Conservation (phyloP, 2,888 invertebrate species). For the Rhaphigaster nebulosa region DNA sequence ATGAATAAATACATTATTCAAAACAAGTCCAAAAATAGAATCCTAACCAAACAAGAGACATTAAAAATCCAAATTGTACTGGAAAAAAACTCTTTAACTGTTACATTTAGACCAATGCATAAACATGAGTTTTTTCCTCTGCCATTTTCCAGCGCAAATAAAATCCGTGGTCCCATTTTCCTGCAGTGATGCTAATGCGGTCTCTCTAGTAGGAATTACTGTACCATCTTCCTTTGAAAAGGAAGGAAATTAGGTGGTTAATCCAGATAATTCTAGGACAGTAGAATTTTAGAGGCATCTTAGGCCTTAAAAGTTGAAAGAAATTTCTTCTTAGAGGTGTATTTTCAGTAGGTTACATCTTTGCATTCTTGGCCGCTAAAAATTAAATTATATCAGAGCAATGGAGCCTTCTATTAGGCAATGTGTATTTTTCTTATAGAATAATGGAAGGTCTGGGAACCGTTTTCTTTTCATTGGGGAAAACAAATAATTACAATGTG, state of each 20-base stretch:
- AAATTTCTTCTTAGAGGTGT: neutral
- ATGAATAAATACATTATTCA: neutral
- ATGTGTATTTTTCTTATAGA: no score
- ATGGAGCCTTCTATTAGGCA: no score
- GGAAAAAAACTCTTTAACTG: neutral
- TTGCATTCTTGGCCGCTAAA: neutral
- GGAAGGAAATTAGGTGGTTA: neutral
- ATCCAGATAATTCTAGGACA: neutral
- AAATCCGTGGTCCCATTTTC: constrained; percentile 13
- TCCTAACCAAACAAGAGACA: neutral
- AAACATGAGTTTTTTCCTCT: constrained; percentile 41
- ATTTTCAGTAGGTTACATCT: neutral
- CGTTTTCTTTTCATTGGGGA: no score
- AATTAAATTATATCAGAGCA: no score
- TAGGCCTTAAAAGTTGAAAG: neutral
- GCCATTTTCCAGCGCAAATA: constrained; percentile 11
- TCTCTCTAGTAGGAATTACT: neutral
- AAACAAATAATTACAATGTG: no score
- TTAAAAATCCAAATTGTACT: neutral
- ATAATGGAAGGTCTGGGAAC: no score
- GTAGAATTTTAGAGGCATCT: neutral
- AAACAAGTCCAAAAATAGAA: neutral
- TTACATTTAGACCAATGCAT: constrained; percentile 25
- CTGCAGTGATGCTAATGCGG: constrained; percentile 24
- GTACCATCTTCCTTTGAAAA: neutral